Conservation (phyloP, 2,797 vertebrate genomes). For the Anabacerthia variegaticeps region DNA sequence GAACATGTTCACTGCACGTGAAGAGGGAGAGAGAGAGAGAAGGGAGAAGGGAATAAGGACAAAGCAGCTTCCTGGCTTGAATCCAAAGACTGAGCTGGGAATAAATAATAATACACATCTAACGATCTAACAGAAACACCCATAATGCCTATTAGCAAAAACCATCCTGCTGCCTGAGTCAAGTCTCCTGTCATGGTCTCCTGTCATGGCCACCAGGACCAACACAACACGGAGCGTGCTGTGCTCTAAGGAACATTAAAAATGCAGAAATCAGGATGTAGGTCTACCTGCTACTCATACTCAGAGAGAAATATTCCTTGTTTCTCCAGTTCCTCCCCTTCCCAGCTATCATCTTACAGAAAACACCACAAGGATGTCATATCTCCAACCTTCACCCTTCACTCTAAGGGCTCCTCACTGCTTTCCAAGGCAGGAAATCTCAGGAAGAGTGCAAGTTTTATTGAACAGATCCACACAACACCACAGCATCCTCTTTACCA, state of each 20-base stretch:
- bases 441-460: background rate
- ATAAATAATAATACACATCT: background rate
- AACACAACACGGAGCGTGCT: background rate
- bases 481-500: background rate
- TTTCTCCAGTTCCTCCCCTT: background rate
- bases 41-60: background rate
- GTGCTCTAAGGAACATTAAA: background rate
- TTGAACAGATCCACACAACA: background rate
- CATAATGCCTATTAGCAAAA: background rate
- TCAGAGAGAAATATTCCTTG: background rate
- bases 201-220: background rate
- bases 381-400: background rate
- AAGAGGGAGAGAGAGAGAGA: background rate
- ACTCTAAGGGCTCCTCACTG: background rate
- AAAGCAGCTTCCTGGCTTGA: constrained; percentile 3
- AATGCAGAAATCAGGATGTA: background rate
- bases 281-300: background rate
- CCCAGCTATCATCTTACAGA: background rate
- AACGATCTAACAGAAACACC: background rate
- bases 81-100: background rate
- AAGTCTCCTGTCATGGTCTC: background rate
- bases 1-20: background rate
- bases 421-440: background rate
- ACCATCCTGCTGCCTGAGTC: background rate
- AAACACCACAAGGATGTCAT: background rate